Evolutionary conservation across 2,888 invertebrate species (phyloP).

Genomic region (Eupithecia pulchellata): DNA sequence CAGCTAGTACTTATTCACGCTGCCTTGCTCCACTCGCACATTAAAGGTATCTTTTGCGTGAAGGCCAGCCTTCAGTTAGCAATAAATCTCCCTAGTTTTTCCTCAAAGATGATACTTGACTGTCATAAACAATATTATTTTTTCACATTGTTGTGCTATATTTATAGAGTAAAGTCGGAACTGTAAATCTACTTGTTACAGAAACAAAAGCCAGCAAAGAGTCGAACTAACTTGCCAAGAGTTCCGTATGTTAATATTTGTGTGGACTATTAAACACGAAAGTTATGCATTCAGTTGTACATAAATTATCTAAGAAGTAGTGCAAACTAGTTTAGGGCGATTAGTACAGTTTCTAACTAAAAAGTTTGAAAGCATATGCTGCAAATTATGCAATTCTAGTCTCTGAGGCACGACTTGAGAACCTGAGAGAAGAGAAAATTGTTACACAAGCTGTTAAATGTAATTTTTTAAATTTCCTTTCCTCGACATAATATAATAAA

Average conservation of each 20-base stretch:
- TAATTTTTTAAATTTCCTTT: too few species aligned
- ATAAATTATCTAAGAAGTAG: neutral
- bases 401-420: too few species aligned
- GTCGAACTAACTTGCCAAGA: neutral
- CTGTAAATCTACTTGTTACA: neutral
- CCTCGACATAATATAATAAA: too few species aligned
- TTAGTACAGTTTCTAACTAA: neutral
- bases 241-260: conserved; percentile 9
- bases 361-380: neutral
- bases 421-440: too few species aligned
- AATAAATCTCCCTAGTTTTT: neutral
- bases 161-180: neutral
- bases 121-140: neutral
- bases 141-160: neutral
- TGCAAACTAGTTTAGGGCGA: neutral
- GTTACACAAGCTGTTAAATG: too few species aligned
- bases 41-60: neutral
- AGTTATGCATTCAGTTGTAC: conserved; percentile 1
- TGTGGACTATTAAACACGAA: neutral
- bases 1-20: too few species aligned
- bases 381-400: too few species aligned
- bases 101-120: neutral
- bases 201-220: neutral
- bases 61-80: neutral
- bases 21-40: too few species aligned